These are phyloP conservation scores for Dendrolimus punctatus DNA, from an alignment of 1,140 invertebrate species.

Conservation along the genomic window DNA sequence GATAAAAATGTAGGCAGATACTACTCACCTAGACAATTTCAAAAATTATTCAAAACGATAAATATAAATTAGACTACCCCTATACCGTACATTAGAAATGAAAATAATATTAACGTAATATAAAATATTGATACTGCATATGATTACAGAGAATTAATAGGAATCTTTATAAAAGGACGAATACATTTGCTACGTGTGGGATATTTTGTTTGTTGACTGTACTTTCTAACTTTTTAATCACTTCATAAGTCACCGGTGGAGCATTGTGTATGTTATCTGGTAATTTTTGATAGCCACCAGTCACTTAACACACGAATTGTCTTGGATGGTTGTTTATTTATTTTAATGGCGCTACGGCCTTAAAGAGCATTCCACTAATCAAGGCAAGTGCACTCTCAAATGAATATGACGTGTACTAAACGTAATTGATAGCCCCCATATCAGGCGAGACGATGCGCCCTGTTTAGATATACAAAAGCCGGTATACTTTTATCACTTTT, in stretches of 20 bases:
- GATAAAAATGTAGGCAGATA: too few relatives aligned
- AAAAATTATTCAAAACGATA: too few relatives aligned
- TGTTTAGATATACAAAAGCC: too few relatives aligned
- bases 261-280: conserved; percentile 60
- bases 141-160: too few relatives aligned
- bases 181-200: conserved; percentile 9
- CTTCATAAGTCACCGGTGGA: conserved; percentile 64
- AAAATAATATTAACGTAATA: too few relatives aligned
- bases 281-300: conserved; percentile 69
- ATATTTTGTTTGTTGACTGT: conserved; percentile 39
- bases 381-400: conserved; percentile 57
- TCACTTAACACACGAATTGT: conserved; percentile 69
- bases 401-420: conserved; percentile 60
- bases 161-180: too few relatives aligned
- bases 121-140: too few relatives aligned
- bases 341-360: conserved; percentile 54
- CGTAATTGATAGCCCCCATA: conserved; percentile 40
- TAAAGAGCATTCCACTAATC: conserved; percentile 68
- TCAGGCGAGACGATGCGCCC: neutral
- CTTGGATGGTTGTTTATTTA: conserved; percentile 64
- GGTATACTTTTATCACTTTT: too few relatives aligned
- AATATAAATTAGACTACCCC: too few relatives aligned
- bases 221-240: conserved; percentile 51
- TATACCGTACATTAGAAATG: too few relatives aligned
- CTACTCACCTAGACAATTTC: too few relatives aligned